Conservation (phyloP, 2,797 vertebrate species). For the Rhyacichthys aspro region DNA sequence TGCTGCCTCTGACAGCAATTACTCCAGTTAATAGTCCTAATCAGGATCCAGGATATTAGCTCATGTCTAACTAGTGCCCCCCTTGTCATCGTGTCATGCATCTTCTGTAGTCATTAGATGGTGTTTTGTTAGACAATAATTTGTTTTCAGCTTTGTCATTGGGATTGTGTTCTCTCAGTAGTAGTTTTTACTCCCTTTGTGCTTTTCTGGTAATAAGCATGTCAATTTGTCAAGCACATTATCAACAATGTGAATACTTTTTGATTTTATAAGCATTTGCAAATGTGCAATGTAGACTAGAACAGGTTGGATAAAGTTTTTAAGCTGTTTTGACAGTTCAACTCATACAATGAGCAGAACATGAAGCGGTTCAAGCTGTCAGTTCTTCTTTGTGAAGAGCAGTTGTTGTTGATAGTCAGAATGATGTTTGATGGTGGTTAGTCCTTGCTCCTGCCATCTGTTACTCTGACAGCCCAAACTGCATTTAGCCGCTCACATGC, state of each 20-base stretch:
- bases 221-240: no score
- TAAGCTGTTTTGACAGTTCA: neutral
- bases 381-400: neutral
- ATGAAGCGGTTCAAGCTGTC: neutral
- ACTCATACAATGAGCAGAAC: neutral
- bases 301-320: neutral
- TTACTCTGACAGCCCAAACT: slow-evolving; percentile 11
- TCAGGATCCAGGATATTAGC: slow-evolving; percentile 23
- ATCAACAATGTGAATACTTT: no score
- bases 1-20: slow-evolving; percentile 36
- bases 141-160: neutral
- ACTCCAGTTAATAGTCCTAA: slow-evolving; percentile 22
- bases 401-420: neutral
- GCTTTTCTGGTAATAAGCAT: no score
- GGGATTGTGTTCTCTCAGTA: no score
- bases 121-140: neutral
- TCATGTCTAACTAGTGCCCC: slow-evolving; percentile 26
- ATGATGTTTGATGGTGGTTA: neutral
- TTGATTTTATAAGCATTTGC: no score
- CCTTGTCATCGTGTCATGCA: neutral
- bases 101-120: neutral
- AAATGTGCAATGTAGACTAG: no score
- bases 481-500: neutral
- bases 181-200: no score
- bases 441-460: neutral